Base-by-base conservation (phyloP, 2,888 invertebrate genomes). In the Meiosimyza platycephala region DNA sequence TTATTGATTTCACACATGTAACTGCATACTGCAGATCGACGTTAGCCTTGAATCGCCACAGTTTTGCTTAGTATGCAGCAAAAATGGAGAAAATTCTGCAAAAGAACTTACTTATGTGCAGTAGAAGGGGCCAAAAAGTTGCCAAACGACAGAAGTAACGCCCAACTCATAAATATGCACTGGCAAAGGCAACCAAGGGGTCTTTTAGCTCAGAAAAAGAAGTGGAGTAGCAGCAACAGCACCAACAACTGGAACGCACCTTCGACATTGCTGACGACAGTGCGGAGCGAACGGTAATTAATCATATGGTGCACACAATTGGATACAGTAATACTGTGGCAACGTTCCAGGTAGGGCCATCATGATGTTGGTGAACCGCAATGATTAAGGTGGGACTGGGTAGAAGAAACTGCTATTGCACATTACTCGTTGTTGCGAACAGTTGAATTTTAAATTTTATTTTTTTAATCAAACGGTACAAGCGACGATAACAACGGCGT, bases 211-310 rank as follows among this genome's bases (percentile, higher is more conserved):
- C 50, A 51, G 51, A 13, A 63, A 51, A 51, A 15, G 50, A 15
- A 18, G 16, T n/a, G 18, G 59, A 28, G 59, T 60, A 22, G 59
- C 18, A n/a, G 40, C 7, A 9, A 40, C 64, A 57, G 28, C 64
- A 57, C n/a, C 66, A 52, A 55, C 55, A 16, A 64, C 13, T 52
- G 54, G 33, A n/a, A 62, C n/a, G 52, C 22, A 69, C 60, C 69
- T 52, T 52, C 51, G 22, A 54, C 70, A 54, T 6, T 28, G 70
- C 48, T 47, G 70, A 70, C 70, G 63, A 70, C 70, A 70, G 52
- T 62, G 63, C 70, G 33, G 54, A 70, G 63, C 70, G 54, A 63
- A 54, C 52, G 63, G 70, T 55, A 70, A 70, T 70, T 70, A 70
- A 70, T 63, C 70, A 70, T 52, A 70, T 22, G 69, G 52, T 68